Evolutionary conservation across 2,797 vertebrate genomes (phyloP), one percentile per base, ranked within the genome.

Genomic region (Peromyscus nudipes): DNA sequence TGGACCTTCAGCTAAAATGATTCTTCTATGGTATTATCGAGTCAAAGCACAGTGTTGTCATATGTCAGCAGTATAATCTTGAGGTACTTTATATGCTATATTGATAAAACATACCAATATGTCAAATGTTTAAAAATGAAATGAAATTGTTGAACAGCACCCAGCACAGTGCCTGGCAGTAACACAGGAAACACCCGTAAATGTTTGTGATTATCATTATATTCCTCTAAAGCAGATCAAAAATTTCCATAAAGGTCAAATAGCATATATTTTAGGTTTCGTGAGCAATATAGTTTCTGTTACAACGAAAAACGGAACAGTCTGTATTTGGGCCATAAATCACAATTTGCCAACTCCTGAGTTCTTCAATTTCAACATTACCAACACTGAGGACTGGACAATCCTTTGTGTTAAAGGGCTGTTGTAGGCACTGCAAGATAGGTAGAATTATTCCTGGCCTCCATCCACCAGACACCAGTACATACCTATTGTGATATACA

Each of bases 141-240:
- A 95, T 43, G 16, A 92, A 60, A 92, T 57, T 82, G 65, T 64
- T 37, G 11, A 92, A 92, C 92, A 96, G 57, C 62, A 91, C 46
- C 71, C 49, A 82, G 52, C 69, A 94, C 7, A 89, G 40, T 79
- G 49, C 29, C 83, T 73, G 80, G 55, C 43, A 95, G 17, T 85
- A 88, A 67, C 81, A 95, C 0, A 94, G 65, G 43, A 96, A 92
- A 87, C 49, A 87, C 86, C 60, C 14, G 67, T 52, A 52, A 89
- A 80, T 55, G 21, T 34, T 84, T 93, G 60, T 43, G 29, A 80
- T 85, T 64, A 75, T 75, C 34, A 19, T 17, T 71, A 75, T n/a
- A 84, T 43, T 71, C 73, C 79, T 89, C 57, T 94, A 76, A 69
- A 75, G 52, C n/a, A 92, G 34, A 88, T 46, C 19, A 94, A 57